Conservation (phyloP, 2,797 vertebrate genomes). For the Rallus crepitans region DNA sequence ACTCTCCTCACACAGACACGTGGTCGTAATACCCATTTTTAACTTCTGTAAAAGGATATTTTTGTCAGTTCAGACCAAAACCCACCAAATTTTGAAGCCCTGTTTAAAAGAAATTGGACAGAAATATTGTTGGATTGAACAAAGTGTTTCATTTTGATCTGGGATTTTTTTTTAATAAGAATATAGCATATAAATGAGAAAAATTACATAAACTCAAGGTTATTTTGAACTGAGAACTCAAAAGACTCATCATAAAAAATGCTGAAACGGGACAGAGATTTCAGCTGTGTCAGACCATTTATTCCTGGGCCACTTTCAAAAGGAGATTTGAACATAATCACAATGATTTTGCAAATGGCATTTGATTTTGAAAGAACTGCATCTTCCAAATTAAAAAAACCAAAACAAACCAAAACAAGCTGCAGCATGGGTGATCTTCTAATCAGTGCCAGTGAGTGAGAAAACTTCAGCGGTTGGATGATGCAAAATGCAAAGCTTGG, state of each 20-base stretch:
- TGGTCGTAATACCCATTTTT: neutral
- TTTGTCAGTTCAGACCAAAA: neutral
- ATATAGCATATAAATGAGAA: neutral
- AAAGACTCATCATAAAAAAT: neutral
- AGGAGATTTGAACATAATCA: neutral
- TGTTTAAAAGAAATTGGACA: neutral
- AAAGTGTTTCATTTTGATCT: constrained; percentile 45
- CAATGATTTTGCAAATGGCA: neutral
- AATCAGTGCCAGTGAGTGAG: neutral
- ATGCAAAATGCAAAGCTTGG: neutral
- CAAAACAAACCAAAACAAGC: neutral
- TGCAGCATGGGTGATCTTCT: neutral
- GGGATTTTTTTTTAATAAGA: neutral
- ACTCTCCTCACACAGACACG: neutral
- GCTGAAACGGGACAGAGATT: neutral
- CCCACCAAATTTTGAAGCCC: neutral
- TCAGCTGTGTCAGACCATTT: neutral
- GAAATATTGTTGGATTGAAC: neutral
- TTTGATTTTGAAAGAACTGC: neutral
- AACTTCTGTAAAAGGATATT: neutral
- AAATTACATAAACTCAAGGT: neutral
- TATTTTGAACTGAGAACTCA: constrained; percentile 10
- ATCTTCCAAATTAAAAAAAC: neutral
- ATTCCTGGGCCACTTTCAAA: neutral
- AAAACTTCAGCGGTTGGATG: neutral